Base-by-base conservation (phyloP, 2,888 invertebrate genomes). In the Tachina grossa region DNA sequence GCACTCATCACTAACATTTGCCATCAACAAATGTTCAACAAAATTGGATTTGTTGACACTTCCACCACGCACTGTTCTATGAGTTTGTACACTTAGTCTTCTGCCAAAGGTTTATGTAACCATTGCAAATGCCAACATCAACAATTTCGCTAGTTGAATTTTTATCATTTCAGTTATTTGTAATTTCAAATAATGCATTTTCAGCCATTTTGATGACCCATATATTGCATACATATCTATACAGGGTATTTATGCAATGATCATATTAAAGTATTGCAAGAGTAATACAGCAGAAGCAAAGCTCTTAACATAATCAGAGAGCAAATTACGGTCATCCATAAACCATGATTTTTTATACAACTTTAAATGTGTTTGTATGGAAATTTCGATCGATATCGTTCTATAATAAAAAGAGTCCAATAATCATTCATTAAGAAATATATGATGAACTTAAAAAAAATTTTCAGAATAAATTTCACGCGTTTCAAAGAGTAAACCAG, bases 1-100 rank as follows among this genome's bases (percentile, higher is more conserved):
- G 83, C 85, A 79, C 71, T 85, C 83, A 85, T 79, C 83, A 83
- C 85, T 79, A 83, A 83, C 82, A 85, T 85, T 82, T 85, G 85
- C 75, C 71, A 68, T 71, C 66, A 69, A 57, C 71, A 83, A 85
- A 85, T 83, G 75, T 85, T 79, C 71, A 31, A 76, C 53, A 85
- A 83, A 85, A 85, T 76, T 85, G 83, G 71, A 83, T 83, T 85
- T 85, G 85, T 85, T 85, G 83, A 76, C 78, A 82, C 69, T 75
- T 31, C 65, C 16, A 74, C 49, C n/a, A 41, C 45, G 57, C 49
- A 22, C 43, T 68, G 59, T 19, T 57, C 45, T 57, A 10, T 11
- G 0, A 13, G 43, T 59, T 16, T 63, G 45, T 55, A 39, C 53
- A 14, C 13, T 19, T 57, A 16, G 45, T 19, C 2, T 43, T 9